Percentiles rank a stretch among this genome's conserved stretches.
These are phyloP conservation scores for Myotis findleyi DNA, from an alignment of 2,797 vertebrate genomes.

Conservation along the genomic window DNA sequence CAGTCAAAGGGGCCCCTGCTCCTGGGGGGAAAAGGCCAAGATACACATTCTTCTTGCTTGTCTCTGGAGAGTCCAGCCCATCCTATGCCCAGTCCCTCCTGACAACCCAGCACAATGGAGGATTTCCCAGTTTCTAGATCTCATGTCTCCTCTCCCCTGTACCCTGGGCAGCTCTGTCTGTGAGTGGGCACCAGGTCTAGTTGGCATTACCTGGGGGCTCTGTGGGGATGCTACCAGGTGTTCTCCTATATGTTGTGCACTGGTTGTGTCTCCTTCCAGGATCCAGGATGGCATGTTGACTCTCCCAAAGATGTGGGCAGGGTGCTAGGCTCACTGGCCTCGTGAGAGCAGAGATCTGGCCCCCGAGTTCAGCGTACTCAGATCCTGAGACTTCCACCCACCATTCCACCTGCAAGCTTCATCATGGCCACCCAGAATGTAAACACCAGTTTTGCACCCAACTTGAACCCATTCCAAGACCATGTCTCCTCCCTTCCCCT, in stretches of 20 bases:
- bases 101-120: not conserved
- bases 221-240: not conserved
- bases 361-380: not conserved
- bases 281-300: slow-evolving; percentile 48
- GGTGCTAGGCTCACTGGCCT: not conserved
- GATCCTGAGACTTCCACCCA: not conserved
- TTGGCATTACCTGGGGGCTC: not conserved
- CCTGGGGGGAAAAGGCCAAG: not conserved
- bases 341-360: slow-evolving; percentile 38
- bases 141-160: not conserved
- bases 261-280: slow-evolving; percentile 76
- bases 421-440: slow-evolving; percentile 64
- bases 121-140: not conserved
- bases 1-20: not conserved
- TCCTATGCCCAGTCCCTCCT: not conserved
- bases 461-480: slow-evolving; percentile 76
- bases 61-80: not conserved
- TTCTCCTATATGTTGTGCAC: not conserved
- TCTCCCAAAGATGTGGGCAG: slow-evolving; percentile 15
- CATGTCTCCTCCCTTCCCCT: slow-evolving; percentile 85
- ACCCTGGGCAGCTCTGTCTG: not conserved
- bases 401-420: not conserved
- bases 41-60: not conserved
- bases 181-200: not conserved
- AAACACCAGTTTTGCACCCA: slow-evolving; percentile 77